Conservation (phyloP, 2,888 invertebrate genomes). For the Cristatella mucedo region DNA sequence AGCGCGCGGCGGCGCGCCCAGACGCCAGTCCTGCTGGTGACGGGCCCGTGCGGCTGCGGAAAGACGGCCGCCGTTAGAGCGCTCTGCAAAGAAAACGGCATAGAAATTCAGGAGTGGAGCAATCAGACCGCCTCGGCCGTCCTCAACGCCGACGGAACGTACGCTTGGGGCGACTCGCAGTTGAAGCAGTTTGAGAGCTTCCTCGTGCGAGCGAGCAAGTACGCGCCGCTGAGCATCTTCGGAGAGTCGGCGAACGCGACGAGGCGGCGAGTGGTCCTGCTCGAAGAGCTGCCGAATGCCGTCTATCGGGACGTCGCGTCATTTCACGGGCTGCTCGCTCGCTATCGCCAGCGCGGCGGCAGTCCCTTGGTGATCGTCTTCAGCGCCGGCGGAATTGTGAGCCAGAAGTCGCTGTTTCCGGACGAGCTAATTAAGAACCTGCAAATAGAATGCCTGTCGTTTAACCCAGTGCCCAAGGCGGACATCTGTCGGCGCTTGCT, state of each 20-base stretch:
- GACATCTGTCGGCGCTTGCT: not conserved
- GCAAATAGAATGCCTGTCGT: not conserved
- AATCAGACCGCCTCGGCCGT: no score
- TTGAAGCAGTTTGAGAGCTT: conserved; percentile 57
- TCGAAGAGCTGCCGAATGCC: not conserved
- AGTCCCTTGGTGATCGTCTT: not conserved
- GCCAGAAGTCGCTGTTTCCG: not conserved
- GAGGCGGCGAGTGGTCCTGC: not conserved
- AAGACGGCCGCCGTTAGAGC: conserved; percentile 59
- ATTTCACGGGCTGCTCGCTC: not conserved
- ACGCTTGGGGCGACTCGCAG: conserved; percentile 41
- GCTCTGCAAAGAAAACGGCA: conserved; percentile 48
- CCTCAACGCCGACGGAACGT: not conserved
- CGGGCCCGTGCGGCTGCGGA: no score
- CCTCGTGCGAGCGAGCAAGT: conserved; percentile 59
- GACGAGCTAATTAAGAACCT: not conserved
- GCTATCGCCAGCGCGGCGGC: not conserved
- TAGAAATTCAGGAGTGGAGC: conserved; percentile 60
- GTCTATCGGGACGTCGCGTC: not conserved
- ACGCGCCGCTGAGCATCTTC: no score
- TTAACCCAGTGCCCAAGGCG: conserved; percentile 3
- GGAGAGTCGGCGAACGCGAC: no score
- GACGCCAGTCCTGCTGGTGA: no score
- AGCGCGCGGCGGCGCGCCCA: no score
- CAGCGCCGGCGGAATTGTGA: not conserved